These are phyloP conservation scores for Harmothoe impar DNA, from an alignment of 2,888 invertebrate species.

Conservation along the genomic window DNA sequence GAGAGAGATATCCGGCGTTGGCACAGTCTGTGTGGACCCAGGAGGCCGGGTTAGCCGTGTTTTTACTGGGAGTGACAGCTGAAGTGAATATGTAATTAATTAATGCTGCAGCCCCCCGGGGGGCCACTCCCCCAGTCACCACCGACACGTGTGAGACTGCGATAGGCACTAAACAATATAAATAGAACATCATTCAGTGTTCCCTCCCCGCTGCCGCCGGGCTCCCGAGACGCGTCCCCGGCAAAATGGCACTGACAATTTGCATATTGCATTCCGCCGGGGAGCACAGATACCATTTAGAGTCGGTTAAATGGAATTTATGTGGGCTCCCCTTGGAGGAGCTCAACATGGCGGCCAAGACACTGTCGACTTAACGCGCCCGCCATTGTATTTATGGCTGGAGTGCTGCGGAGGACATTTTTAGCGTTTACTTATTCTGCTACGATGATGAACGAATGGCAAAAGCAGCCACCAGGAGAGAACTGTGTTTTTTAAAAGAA, in stretches of 20 bases:
- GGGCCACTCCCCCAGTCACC: constrained; percentile 7
- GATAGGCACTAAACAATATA: constrained; percentile 63
- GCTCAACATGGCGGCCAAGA: constrained; percentile 33
- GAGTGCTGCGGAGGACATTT: neutral
- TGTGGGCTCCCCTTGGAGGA: constrained; percentile 41
- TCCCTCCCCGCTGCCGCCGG: neutral
- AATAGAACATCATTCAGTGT: constrained; percentile 59
- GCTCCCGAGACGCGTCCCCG: constrained; percentile 14
- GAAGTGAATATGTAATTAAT: constrained; percentile 63
- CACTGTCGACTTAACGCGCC: constrained; percentile 41
- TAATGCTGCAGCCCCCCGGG: constrained; percentile 42
- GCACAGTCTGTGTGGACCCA: neutral
- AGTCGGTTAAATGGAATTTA: constrained; percentile 57
- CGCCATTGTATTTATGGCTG: neutral
- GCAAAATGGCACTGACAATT: constrained; percentile 59
- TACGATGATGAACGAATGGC: constrained; percentile 4
- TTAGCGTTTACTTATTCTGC: neutral
- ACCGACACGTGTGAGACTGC: constrained; percentile 38
- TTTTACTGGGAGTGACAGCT: constrained; percentile 56
- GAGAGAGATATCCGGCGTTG: constrained; percentile 16
- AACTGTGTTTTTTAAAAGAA: neutral
- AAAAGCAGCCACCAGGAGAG: neutral
- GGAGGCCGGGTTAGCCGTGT: neutral
- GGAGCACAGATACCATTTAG: constrained; percentile 57
- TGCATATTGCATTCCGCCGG: constrained; percentile 59